Evolutionary conservation across 2,888 invertebrate genomes (phyloP), one percentile per base, ranked within the genome.

Genomic region (Galerucella pusilla): DNA sequence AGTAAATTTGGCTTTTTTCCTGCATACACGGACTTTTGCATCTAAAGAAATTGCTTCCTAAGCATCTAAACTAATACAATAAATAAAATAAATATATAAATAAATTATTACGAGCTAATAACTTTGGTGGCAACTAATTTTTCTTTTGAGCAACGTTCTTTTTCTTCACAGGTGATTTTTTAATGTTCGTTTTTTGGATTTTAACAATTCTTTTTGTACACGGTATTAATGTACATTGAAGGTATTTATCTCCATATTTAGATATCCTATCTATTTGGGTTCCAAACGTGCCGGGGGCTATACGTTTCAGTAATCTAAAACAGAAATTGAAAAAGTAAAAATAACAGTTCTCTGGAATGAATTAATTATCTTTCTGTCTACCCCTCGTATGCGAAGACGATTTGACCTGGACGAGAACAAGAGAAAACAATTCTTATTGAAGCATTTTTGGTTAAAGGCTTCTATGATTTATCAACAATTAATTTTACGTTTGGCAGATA

Each of bases 141-240:
- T 81, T 81, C 72, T 80, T 82, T 74, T 80, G 81, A 72, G 78
- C 73, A 68, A 52, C 65, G 65, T 78, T 78, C 72, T 84, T 82
- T 71, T 82, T 81, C 71, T 81, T 78, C 71, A 78, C 72, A 25
- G 57, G 70, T 60, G 71, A 74, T 63, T 79, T 80, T 57, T 76
- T 77, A 45, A 54, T 71, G 42, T 77, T 79, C n/a, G 73, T 77
- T 64, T 78, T 77, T 57, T 77, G 72, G 54, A 46, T 14, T 66
- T 71, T 71, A 9, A 59, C 6, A 25, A 72, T 77, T 67, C 79
- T 80, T 71, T 82, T 85, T 78, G 83, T 86, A 77, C 88, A 88
- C 20, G 86, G 86, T 76, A 88, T 87, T 12, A 85, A 84, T 16
- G 86, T 86, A 78, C 88, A 88, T 78, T 84, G 85, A 46, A 85